Evolutionary conservation across 2,888 invertebrate genomes (phyloP).

Genomic region (Drosophila tanythrix): DNA sequence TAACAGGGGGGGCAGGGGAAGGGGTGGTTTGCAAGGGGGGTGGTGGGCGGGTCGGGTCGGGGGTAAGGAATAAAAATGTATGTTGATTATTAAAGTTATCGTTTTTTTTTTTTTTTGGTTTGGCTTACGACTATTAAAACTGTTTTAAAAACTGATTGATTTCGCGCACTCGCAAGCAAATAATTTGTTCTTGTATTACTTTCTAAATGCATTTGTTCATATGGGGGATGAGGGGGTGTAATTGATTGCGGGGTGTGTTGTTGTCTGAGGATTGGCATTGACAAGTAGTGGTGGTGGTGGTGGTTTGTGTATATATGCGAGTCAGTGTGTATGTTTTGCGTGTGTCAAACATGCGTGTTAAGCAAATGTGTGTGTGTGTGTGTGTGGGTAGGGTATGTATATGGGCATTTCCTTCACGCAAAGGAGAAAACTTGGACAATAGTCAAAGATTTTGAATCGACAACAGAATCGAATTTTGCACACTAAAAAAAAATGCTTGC

Average conservation of each 20-base stretch:
- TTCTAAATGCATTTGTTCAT: constrained; percentile 41
- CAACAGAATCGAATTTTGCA: not conserved
- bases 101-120: constrained; percentile 27
- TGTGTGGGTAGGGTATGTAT: not conserved
- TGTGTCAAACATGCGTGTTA: constrained; percentile 6
- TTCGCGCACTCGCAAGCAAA: constrained; percentile 41
- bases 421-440: not conserved
- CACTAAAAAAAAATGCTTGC: not conserved
- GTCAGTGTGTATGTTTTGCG: constrained; percentile 21
- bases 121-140: constrained; percentile 66
- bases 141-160: constrained; percentile 40
- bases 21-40: constrained; percentile 18
- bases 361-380: not conserved
- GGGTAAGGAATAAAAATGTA: constrained; percentile 75
- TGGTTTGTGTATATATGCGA: constrained; percentile 22
- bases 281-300: constrained; percentile 1
- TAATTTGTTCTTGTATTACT: constrained; percentile 45
- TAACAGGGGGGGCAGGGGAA: constrained; percentile 45
- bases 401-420: not conserved
- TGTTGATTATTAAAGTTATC: constrained; percentile 81
- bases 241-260: constrained; percentile 4
- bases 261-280: constrained; percentile 18
- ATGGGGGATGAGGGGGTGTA: constrained; percentile 17
- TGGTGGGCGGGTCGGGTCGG: constrained; percentile 13
- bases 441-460: not conserved